These are phyloP conservation scores for Aporophyla lueneburgensis DNA, from an alignment of 2,888 invertebrate species.

Conservation along the genomic window DNA sequence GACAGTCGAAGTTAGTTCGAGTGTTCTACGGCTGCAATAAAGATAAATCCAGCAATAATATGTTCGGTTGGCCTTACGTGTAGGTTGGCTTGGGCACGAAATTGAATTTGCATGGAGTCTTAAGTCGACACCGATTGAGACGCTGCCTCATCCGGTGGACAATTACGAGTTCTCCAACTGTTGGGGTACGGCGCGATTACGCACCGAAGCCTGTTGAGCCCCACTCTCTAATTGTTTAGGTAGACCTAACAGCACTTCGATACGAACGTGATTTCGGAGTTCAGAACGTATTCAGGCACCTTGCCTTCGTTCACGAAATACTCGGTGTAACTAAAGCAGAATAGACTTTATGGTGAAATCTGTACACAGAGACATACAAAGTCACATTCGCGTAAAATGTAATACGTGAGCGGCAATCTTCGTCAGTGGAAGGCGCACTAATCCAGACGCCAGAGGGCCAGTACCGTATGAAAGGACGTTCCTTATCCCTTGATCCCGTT, in stretches of 20 bases:
- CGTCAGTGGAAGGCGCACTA: slow-evolving; percentile 82
- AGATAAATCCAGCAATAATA: slow-evolving; percentile 91
- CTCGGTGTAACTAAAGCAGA: slow-evolving; percentile 18
- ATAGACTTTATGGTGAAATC: slow-evolving; percentile 47
- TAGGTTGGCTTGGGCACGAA: slow-evolving; percentile 88
- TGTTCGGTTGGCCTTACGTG: slow-evolving; percentile 90
- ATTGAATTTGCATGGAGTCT: slow-evolving; percentile 91
- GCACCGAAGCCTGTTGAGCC: slow-evolving; percentile 78
- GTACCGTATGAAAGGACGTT: slow-evolving; percentile 88
- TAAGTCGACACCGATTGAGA: slow-evolving; percentile 88
- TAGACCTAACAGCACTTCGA: slow-evolving; percentile 66
- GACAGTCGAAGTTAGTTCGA: slow-evolving; percentile 90
- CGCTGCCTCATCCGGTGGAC: slow-evolving; percentile 82
- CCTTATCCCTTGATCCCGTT: slow-evolving; percentile 91
- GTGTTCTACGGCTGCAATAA: slow-evolving; percentile 90
- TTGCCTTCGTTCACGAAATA: slow-evolving; percentile 30
- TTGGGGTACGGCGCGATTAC: slow-evolving; percentile 79
- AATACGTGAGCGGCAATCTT: slow-evolving; percentile 85
- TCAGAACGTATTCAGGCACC: slow-evolving; percentile 37
- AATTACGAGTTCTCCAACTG: slow-evolving; percentile 84
- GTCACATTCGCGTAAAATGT: slow-evolving; percentile 72
- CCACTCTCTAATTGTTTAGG: slow-evolving; percentile 69
- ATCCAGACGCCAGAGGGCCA: slow-evolving; percentile 89
- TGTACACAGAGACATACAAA: slow-evolving; percentile 47
- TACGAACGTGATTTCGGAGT: slow-evolving; percentile 62